Base-by-base conservation (phyloP, 2,113 vertebrate genomes). In the Podarcis cretensis region DNA sequence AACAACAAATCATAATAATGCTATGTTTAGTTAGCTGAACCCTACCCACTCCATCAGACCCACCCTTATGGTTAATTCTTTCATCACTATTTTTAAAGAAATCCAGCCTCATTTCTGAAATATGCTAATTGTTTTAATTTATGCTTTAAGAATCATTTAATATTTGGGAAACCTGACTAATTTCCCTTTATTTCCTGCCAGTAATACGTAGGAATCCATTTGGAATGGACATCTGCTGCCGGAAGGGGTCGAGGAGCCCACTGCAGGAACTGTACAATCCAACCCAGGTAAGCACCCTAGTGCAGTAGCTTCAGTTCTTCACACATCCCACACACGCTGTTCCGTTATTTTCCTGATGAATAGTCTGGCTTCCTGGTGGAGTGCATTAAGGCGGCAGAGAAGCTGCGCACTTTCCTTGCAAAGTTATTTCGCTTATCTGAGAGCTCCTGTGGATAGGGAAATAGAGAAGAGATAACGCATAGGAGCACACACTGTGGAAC, bases 211-310 rank as follows among this genome's bases (percentile, higher is more conserved):
- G 98, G 96, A 98, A 98, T 96, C 97, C 98, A 59, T 99, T 99
- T 0, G 97, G 98, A 76, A 96, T 98, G 96, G 98, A 99, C 89
- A 97, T 98, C 94, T 99, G 98, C 95, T 99, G 98, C 90, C 96
- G 98, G 93, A 99, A 98, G 96, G 98, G 98, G 73, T 99, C 98
- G 13, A 97, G 98, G 87, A 99, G 98, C 74, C 98, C 99, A 0
- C 97, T 99, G 57, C 98, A 99, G 93, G 98, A 99, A 14, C 98
- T 99, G 84, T 99, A 99, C 97, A 98, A 97, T 95, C 98, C 98
- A n/a, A 98, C 96, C 48, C 98, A 99, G 98, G 99, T 99, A 96
- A 96, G 97, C 90, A n/a, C 78, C n/a, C 89, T 6, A 0, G 1
- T 69, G 54, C 10, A 83, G 1, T 30, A 37, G 43, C n/a, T 23